A percentile compares a stretch with the other conserved stretches of the same genome.
These are phyloP conservation scores for Apamea epomidion DNA, from an alignment of 2,888 invertebrate genomes.

Conservation along the genomic window DNA sequence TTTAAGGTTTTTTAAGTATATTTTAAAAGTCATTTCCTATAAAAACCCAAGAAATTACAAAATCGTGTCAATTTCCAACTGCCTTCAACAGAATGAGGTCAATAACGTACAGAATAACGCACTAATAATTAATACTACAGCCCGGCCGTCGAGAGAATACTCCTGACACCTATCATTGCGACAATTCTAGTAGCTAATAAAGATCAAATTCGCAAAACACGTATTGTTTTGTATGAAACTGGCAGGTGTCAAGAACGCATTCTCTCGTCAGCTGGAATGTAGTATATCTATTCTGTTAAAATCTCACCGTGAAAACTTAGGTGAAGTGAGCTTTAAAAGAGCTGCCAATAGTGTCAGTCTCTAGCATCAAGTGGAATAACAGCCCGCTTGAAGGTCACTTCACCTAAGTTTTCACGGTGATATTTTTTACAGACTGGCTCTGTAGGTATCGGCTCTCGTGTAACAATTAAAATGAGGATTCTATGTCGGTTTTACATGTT, in stretches of 20 bases:
- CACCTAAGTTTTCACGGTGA: not conserved
- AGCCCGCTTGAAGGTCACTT: not conserved
- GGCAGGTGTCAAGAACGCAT: no score
- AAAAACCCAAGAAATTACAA: constrained; percentile 43
- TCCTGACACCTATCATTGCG: no score
- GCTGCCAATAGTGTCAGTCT: not conserved
- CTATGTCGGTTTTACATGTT: not conserved
- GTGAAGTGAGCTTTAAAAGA: not conserved
- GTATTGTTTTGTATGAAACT: no score
- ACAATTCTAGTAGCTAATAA: no score
- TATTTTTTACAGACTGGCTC: not conserved
- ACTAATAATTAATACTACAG: not conserved
- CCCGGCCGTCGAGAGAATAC: no score
- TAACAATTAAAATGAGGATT: not conserved
- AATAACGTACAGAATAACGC: constrained; percentile 62
- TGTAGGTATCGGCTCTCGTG: not conserved
- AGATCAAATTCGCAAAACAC: no score
- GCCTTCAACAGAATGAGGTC: constrained; percentile 63
- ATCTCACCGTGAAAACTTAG: not conserved
- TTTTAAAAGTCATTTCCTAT: constrained; percentile 44
- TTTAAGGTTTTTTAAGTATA: not conserved
- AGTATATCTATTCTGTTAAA: not conserved
- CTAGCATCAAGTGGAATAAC: no score
- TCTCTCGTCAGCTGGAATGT: no score
- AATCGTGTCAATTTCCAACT: constrained; percentile 41